Percentiles rank a stretch among this genome's conserved stretches.
Evolutionary conservation across 2,888 invertebrate species (phyloP).

Genomic region (Prostheceraeus crozeri): DNA sequence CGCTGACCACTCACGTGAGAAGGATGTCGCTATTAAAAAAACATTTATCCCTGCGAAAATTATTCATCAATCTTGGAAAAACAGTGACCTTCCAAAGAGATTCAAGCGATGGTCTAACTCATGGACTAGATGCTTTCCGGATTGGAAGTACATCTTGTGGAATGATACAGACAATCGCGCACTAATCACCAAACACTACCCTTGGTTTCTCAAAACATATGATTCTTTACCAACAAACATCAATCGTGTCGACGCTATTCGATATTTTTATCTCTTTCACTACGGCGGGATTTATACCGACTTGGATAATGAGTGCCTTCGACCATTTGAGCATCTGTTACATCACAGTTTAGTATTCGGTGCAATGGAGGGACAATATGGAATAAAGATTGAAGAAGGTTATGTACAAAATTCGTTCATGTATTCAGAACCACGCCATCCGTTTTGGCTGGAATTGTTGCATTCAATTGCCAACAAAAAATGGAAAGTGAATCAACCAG

Average conservation of each 20-base stretch:
- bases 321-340: conserved; percentile 29
- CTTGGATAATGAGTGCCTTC: conserved; percentile 31
- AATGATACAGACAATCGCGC: conserved; percentile 20
- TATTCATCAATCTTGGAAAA: conserved; percentile 29
- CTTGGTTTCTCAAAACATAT: conserved; percentile 29
- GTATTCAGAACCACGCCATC: background rate
- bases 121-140: conserved; percentile 11
- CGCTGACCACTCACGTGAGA: too few relatives aligned
- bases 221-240: conserved; percentile 2
- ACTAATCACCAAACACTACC: conserved; percentile 26
- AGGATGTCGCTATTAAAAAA: too few relatives aligned
- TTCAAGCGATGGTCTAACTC: conserved; percentile 11
- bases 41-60: too few relatives aligned
- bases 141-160: conserved; percentile 15
- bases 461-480: background rate
- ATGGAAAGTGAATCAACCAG: background rate
- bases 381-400: background rate
- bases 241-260: conserved; percentile 29
- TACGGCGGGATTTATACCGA: conserved; percentile 31
- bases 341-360: conserved; percentile 20
- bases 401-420: conserved; percentile 23
- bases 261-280: conserved; percentile 30
- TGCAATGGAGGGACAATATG: conserved; percentile 21
- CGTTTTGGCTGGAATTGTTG: conserved; percentile 1
- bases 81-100: background rate